phyloP scores from a whole-genome alignment of 2,113 vertebrate genomes.

The Tragelaphus scriptus region DNA sequence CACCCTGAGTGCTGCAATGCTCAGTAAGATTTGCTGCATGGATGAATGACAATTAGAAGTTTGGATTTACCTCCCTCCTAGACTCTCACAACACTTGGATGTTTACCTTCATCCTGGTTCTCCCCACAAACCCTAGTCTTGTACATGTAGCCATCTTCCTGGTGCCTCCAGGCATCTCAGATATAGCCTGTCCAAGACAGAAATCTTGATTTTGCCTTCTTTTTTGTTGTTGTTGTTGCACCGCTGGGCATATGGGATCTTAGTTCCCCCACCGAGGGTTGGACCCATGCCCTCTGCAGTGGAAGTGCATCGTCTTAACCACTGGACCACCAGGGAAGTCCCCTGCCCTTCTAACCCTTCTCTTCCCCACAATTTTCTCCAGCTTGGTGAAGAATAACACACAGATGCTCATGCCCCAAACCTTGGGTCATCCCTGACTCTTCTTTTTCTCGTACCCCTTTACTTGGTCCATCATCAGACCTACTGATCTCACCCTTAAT shows the following conservation, averaged over 20 bases:
- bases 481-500: not conserved
- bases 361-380: not conserved
- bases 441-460: not conserved
- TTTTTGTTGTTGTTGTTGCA: not conserved
- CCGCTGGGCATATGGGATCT: not conserved
- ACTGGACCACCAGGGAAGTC: not conserved
- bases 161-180: not conserved
- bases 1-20: not conserved
- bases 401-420: not conserved
- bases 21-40: not conserved
- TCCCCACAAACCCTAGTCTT: not conserved
- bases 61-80: not conserved
- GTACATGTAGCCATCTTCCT: not conserved
- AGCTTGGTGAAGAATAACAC: not conserved
- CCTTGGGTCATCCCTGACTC: not conserved
- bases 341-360: not conserved
- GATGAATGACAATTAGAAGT: not conserved
- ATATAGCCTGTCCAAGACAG: not conserved
- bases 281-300: not conserved
- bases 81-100: not conserved
- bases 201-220: not conserved
- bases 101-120: not conserved
- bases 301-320: not conserved
- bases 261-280: not conserved
- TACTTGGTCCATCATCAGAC: not conserved